These are phyloP conservation scores for Galaxias olidus DNA, from an alignment of 2,797 vertebrate species.

Conservation along the genomic window DNA sequence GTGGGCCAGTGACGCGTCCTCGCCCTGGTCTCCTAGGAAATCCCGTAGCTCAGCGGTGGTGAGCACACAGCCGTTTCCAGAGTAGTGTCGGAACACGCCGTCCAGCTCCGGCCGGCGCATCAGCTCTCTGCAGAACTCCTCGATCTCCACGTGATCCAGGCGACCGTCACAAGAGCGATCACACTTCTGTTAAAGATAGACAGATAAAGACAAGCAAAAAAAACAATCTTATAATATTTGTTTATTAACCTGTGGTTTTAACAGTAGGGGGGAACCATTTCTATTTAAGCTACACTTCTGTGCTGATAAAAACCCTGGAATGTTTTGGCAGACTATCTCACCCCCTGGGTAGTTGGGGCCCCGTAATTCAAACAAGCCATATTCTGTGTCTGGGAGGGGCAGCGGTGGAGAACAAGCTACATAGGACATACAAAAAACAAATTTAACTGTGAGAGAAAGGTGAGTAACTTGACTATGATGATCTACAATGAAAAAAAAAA, in stretches of 20 bases:
- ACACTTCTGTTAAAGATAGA: conserved; percentile 77
- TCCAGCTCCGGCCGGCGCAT: conserved; percentile 91
- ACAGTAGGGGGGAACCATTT: too few species aligned
- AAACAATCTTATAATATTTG: too few species aligned
- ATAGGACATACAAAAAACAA: conserved; percentile 33
- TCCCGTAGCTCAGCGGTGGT: conserved; percentile 85
- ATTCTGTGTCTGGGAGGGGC: conserved; percentile 21
- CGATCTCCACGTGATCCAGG: conserved; percentile 88
- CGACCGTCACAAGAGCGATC: conserved; percentile 83
- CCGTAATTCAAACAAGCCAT: conserved; percentile 36
- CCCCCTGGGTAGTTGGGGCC: conserved; percentile 23
- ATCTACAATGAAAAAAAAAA: conserved; percentile 42
- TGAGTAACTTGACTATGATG: conserved; percentile 42
- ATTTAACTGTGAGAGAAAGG: conserved; percentile 33
- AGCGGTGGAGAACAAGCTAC: conserved; percentile 24
- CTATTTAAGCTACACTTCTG: conserved; percentile 7
- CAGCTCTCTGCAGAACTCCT: conserved; percentile 90
- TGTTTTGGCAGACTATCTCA: conserved; percentile 36
- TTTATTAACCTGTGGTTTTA: not conserved
- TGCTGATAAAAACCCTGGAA: too few species aligned
- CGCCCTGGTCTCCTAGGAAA: conserved; percentile 91
- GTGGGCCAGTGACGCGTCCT: conserved; percentile 77
- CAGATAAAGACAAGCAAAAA: not conserved
- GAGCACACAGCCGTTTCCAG: conserved; percentile 84
- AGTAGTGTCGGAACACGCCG: conserved; percentile 85